A percentile compares a stretch with the other conserved stretches of the same genome.
Conservation (phyloP, 1,140 invertebrate species). For the Brachionus asplanchnoidis region DNA sequence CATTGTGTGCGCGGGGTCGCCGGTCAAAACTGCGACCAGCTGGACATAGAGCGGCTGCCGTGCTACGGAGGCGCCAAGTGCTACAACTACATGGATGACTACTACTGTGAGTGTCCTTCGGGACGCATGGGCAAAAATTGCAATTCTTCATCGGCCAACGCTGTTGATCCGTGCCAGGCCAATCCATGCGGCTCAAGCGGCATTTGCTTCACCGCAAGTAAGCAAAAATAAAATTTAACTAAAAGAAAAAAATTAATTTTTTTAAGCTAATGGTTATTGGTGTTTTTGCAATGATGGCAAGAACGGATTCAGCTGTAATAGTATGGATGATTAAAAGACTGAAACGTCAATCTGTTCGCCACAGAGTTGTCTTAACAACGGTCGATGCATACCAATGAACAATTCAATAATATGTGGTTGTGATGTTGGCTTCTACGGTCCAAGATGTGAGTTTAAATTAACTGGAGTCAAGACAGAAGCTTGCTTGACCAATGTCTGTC, state of each 20-base stretch:
- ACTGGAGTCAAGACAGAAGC: background rate
- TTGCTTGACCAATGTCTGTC: slow-evolving; percentile 6
- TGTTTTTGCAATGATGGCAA: slow-evolving; percentile 34
- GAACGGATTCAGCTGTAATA: background rate
- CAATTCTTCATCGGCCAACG: slow-evolving; percentile 1
- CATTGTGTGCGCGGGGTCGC: slow-evolving; percentile 24
- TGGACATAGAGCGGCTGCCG: background rate
- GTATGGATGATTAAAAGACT: background rate
- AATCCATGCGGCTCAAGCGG: slow-evolving; percentile 18
- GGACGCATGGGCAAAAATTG: slow-evolving; percentile 40
- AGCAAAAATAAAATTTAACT: background rate
- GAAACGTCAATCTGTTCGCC: background rate
- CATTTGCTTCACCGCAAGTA: slow-evolving; percentile 39
- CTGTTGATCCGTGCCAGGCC: background rate
- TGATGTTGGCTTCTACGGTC: background rate
- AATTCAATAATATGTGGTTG: slow-evolving; percentile 37
- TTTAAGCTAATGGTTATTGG: slow-evolving; percentile 32
- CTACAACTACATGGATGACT: slow-evolving; percentile 38
- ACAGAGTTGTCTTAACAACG: slow-evolving; percentile 5
- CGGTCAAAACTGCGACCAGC: slow-evolving; percentile 12
- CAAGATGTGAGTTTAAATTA: slow-evolving; percentile 23
- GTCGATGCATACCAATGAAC: slow-evolving; percentile 28
- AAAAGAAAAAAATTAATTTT: background rate
- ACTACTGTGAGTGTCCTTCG: slow-evolving; percentile 30
- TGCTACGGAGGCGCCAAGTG: slow-evolving; percentile 38